Evolutionary conservation across 2,888 invertebrate species (phyloP).

Genomic region (Tipula vernalis): DNA sequence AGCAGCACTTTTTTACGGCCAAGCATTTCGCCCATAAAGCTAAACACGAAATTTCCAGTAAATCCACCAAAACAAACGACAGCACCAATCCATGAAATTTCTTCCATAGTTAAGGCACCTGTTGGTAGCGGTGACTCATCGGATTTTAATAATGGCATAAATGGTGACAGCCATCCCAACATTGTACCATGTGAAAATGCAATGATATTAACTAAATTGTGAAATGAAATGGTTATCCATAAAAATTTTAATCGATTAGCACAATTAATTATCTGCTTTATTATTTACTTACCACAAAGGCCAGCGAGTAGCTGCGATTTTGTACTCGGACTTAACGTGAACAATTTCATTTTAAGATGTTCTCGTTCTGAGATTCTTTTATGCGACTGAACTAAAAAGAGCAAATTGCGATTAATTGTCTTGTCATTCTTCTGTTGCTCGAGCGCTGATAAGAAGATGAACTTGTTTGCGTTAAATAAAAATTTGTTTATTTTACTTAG

Average conservation of each 20-base stretch:
- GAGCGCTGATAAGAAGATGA: neutral
- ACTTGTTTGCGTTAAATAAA: neutral
- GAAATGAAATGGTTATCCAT: neutral
- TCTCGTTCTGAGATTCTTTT: neutral
- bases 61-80: constrained; percentile 29
- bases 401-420: neutral
- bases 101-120: constrained; percentile 25
- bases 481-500: neutral
- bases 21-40: constrained; percentile 28
- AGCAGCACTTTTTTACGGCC: constrained; percentile 27
- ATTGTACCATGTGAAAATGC: constrained; percentile 28
- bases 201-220: constrained; percentile 25
- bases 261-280: neutral
- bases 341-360: neutral
- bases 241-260: neutral
- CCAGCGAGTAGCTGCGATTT: constrained; percentile 13
- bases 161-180: constrained; percentile 30
- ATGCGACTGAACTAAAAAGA: neutral
- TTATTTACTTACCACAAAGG: constrained; percentile 13
- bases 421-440: neutral
- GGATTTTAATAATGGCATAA: constrained; percentile 26
- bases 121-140: constrained; percentile 24
- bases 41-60: constrained; percentile 27
- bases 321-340: neutral
- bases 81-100: constrained; percentile 32